Percentiles rank a stretch among this genome's conserved stretches.
Evolutionary conservation across 2,888 invertebrate genomes (phyloP).

Genomic region (Catocala fraxini): DNA sequence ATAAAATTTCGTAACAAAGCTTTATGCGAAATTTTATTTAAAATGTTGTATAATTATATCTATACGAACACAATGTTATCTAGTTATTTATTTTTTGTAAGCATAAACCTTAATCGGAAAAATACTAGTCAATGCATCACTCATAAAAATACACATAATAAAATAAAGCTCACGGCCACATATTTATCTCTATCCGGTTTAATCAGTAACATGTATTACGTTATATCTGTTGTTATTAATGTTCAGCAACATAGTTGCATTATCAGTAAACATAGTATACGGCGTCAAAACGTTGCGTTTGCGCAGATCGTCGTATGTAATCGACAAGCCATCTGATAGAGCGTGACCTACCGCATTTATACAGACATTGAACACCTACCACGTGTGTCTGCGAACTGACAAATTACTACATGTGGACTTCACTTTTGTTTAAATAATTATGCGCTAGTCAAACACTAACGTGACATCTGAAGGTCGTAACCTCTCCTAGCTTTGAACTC

Average conservation of each 20-base stretch:
- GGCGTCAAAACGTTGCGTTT: slow-evolving; percentile 49
- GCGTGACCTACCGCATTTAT: slow-evolving; percentile 63
- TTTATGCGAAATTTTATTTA: too few species aligned
- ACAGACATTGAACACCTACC: slow-evolving; percentile 8
- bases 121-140: too few species aligned
- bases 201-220: slow-evolving; percentile 7
- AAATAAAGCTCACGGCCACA: too few species aligned
- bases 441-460: slow-evolving; percentile 26
- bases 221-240: slow-evolving; percentile 23
- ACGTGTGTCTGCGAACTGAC: slow-evolving; percentile 3
- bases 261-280: slow-evolving; percentile 44
- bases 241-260: slow-evolving; percentile 43
- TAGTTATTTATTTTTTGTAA: too few species aligned
- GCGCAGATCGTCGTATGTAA: slow-evolving; percentile 46
- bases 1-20: too few species aligned
- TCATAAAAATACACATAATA: too few species aligned
- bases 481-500: slow-evolving; percentile 2
- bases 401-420: slow-evolving; percentile 20
- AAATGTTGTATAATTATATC: too few species aligned
- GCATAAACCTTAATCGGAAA: too few species aligned
- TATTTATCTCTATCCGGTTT: background rate
- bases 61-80: too few species aligned
- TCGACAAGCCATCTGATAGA: slow-evolving; percentile 55
- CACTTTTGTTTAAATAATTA: slow-evolving; percentile 26
- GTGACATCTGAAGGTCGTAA: slow-evolving; percentile 22